These are phyloP conservation scores for Oryzias celebensis DNA, from an alignment of 2,113 vertebrate genomes.

Conservation along the genomic window DNA sequence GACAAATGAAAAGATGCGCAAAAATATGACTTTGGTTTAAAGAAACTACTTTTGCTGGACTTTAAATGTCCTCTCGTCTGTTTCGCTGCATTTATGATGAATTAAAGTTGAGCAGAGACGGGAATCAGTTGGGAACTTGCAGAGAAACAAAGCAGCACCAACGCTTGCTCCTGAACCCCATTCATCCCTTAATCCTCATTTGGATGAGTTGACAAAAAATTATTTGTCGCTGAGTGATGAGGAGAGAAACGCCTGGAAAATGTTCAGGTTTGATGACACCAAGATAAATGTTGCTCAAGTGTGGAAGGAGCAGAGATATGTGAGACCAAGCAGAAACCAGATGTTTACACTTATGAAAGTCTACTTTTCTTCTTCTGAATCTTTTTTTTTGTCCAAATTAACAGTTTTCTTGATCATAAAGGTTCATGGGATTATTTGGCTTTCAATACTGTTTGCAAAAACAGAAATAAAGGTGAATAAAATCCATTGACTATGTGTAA, in stretches of 20 bases:
- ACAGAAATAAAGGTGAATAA: too few relatives aligned
- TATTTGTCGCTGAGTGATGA: background rate
- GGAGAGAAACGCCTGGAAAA: background rate
- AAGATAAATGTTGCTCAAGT: background rate
- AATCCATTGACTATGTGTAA: too few relatives aligned
- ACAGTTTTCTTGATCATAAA: background rate
- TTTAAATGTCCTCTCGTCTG: background rate
- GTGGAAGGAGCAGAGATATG: background rate
- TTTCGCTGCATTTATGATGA: too few relatives aligned
- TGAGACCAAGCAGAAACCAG: background rate
- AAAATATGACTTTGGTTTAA: too few relatives aligned
- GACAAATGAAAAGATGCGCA: too few relatives aligned
- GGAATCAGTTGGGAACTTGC: background rate
- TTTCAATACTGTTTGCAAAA: too few relatives aligned
- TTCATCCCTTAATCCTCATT: conserved; percentile 26
- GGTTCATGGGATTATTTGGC: too few relatives aligned
- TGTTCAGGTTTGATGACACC: too few relatives aligned
- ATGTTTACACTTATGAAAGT: background rate
- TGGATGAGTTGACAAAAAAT: conserved; percentile 29
- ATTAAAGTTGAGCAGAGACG: background rate
- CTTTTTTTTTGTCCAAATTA: background rate
- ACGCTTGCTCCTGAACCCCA: background rate
- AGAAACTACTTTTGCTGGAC: background rate
- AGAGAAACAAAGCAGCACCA: background rate
- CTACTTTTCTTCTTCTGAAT: background rate